Percentiles rank a stretch among this genome's conserved stretches.
Evolutionary conservation across 1,140 invertebrate species (phyloP).

Genomic region (Pseudachorutes palmiensis): DNA sequence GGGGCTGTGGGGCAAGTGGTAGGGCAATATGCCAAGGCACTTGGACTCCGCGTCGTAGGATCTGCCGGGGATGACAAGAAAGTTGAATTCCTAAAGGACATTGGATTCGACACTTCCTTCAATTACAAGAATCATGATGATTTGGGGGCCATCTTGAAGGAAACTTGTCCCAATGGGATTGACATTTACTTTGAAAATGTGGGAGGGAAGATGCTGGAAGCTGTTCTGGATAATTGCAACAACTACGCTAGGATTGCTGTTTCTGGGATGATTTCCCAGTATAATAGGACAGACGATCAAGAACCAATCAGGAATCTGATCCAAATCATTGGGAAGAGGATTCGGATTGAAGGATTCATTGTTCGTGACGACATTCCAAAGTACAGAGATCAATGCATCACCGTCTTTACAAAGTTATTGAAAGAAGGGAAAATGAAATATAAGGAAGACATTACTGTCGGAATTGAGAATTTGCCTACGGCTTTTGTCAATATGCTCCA

Average conservation of each 20-base stretch:
- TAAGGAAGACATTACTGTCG: constrained; percentile 52
- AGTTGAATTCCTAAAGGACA: constrained; percentile 15
- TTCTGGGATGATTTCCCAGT: constrained; percentile 15
- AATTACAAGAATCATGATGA: constrained; percentile 14
- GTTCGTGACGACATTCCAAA: neutral
- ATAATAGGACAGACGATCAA: neutral
- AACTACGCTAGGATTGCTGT: neutral
- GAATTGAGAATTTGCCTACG: constrained; percentile 55
- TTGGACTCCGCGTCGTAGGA: constrained; percentile 15
- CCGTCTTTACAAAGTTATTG: neutral
- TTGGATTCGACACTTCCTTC: constrained; percentile 13
- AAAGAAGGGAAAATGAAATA: constrained; percentile 51
- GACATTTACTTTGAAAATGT: constrained; percentile 17
- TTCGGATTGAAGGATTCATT: constrained; percentile 5
- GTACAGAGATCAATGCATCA: neutral
- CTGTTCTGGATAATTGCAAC: neutral
- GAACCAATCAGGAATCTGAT: neutral
- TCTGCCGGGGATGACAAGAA: constrained; percentile 16
- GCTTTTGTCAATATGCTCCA: constrained; percentile 54
- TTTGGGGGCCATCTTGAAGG: constrained; percentile 1
- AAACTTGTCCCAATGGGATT: constrained; percentile 14
- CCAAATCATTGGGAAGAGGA: neutral
- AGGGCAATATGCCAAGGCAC: constrained; percentile 15
- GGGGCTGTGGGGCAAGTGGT: constrained; percentile 17
- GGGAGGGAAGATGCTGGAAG: constrained; percentile 12